A percentile compares a stretch with the other conserved stretches of the same genome.
Evolutionary conservation across 1,140 invertebrate genomes (phyloP).

Genomic region (Caerostris darwini): DNA sequence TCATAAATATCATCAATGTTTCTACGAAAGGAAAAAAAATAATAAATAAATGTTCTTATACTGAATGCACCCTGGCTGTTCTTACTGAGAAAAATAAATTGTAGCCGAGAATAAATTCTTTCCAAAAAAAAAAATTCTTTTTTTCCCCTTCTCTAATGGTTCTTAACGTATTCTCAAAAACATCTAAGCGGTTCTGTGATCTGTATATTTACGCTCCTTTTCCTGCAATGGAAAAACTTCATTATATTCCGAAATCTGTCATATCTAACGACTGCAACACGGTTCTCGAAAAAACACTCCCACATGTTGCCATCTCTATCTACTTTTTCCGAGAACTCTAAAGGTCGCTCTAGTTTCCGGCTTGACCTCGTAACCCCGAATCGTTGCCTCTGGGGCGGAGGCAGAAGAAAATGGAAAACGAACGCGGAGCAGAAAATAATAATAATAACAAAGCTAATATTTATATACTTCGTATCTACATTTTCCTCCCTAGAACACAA

Average conservation of each 20-base stretch:
- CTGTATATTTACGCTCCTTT: slow-evolving; percentile 24
- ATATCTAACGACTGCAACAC: slow-evolving; percentile 27
- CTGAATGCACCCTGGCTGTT: background rate
- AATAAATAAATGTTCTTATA: no score
- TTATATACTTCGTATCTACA: slow-evolving; percentile 25
- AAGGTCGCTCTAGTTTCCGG: slow-evolving; percentile 34
- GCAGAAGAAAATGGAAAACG: background rate
- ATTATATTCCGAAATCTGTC: slow-evolving; percentile 36
- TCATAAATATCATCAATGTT: no score
- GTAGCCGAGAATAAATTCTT: background rate
- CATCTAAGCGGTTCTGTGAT: background rate
- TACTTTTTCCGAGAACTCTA: background rate
- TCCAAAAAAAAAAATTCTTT: background rate
- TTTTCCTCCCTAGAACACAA: background rate
- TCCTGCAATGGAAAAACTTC: slow-evolving; percentile 10
- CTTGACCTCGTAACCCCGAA: slow-evolving; percentile 26
- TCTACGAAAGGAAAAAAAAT: no score
- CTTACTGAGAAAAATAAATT: background rate
- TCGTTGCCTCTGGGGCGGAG: background rate
- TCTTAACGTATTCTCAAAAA: background rate
- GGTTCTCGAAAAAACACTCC: slow-evolving; percentile 17
- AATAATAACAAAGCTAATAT: background rate
- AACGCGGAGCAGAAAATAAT: background rate
- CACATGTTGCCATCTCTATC: slow-evolving; percentile 6
- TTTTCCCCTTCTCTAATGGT: background rate